Base-by-base conservation (phyloP, 2,113 vertebrate genomes). In the Cyanocitta stelleri region DNA sequence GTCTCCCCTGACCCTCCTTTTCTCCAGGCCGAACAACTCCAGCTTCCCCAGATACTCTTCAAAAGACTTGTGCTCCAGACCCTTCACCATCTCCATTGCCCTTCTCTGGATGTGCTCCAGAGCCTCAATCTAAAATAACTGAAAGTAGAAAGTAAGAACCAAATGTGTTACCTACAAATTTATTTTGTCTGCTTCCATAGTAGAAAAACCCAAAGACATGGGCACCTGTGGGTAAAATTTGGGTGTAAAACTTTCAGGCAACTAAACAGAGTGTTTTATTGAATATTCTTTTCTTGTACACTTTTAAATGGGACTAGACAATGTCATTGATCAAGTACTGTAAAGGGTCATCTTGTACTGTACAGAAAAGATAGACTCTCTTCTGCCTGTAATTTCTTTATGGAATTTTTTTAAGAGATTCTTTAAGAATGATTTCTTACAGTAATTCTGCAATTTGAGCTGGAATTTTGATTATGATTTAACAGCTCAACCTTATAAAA, bases 361-460 rank as follows among this genome's bases (percentile, higher is more conserved):
- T 6, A 20, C 39, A 62, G 46, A 90, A 91, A 76, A 87, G 32
- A 56, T 9, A 88, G 24, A 22, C 15, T 64, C 13, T 90, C 22
- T 77, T 88, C 63, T 83, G 37, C 22, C 41, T 93, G 54, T 54
- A 51, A 80, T 92, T 68, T 83, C 58, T 66, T 84, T 51, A 89
- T 37, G 19, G n/a, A 71, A 71, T 80, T 54, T 61, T 90, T 93
- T 14, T 0, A 86, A 81, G 44, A 58, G 3, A 61, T 87, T 33
- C 19, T 73, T 74, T 71, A 83, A 76, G 78, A 85, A 96, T 52
- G 27, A 83, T 88, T 90, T 93, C 44, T 55, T 59, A 80, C 23
- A 69, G 35, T 74, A 85, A 69, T 78, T 22, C 13, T 83, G 35
- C 19, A 62, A 14, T 89, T 48, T 93, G 67, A 87, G 29, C 35